These are phyloP conservation scores for Hylaea fasciaria DNA, from an alignment of 2,888 invertebrate genomes.

Conservation along the genomic window DNA sequence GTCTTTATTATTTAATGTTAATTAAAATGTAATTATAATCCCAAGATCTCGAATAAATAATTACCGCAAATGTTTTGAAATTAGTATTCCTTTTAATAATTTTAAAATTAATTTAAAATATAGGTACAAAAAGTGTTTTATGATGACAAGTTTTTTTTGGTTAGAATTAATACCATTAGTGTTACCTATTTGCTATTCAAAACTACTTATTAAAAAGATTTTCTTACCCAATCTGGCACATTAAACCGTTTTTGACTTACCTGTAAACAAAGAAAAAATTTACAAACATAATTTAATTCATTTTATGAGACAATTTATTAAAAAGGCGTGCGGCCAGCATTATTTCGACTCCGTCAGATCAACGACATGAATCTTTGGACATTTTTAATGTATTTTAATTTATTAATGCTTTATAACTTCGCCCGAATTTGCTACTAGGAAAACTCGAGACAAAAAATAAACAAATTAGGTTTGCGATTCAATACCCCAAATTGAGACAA, in stretches of 20 bases:
- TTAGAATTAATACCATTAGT: background rate
- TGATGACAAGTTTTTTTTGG: background rate
- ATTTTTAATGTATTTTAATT: too few relatives aligned
- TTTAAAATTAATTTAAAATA: background rate
- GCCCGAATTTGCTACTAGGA: too few relatives aligned
- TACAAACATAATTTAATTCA: background rate
- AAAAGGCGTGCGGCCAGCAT: too few relatives aligned
- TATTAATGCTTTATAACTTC: too few relatives aligned
- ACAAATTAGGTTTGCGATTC: too few relatives aligned
- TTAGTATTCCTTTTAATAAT: background rate
- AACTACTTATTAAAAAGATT: too few relatives aligned
- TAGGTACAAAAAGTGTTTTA: background rate
- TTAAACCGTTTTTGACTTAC: slow-evolving; percentile 18
- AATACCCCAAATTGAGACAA: too few relatives aligned
- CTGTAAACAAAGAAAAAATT: slow-evolving; percentile 21
- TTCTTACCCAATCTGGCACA: background rate
- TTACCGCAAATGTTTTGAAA: too few relatives aligned
- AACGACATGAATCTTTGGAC: too few relatives aligned
- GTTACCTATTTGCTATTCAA: too few relatives aligned
- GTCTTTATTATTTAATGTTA: slow-evolving; percentile 2
- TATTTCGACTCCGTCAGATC: too few relatives aligned
- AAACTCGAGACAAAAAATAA: too few relatives aligned
- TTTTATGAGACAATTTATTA: background rate
- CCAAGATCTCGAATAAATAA: background rate
- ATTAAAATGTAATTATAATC: slow-evolving; percentile 7